Conservation (phyloP, 2,113 vertebrate genomes). For the Ammodramus savannarum region DNA sequence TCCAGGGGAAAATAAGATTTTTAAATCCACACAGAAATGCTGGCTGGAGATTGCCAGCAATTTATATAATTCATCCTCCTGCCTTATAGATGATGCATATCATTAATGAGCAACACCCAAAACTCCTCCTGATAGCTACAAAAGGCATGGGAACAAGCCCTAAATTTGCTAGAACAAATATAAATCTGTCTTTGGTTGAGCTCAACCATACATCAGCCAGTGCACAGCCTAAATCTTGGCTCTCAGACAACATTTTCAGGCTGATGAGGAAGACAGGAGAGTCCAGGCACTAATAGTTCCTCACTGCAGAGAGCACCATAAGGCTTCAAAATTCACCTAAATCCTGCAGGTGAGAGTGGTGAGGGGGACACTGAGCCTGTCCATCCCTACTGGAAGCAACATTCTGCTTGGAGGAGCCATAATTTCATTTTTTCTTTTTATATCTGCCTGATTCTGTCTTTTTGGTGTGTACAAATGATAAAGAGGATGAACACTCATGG, state of each 20-base stretch:
- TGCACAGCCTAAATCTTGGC: not conserved
- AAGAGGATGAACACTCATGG: not conserved
- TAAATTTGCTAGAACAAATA: not conserved
- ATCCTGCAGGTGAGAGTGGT: not conserved
- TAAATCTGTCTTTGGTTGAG: conserved; percentile 26
- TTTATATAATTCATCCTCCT: not conserved
- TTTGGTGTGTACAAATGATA: not conserved
- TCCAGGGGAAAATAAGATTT: not conserved
- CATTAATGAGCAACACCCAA: not conserved
- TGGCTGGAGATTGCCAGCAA: not conserved
- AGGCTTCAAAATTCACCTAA: not conserved
- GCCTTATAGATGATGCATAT: not conserved
- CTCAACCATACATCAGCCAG: not conserved
- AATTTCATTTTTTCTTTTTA: no score
- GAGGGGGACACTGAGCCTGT: not conserved
- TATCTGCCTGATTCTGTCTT: not conserved
- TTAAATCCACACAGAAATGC: not conserved
- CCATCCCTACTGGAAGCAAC: not conserved
- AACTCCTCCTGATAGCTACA: not conserved
- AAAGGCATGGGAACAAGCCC: not conserved
- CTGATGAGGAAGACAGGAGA: not conserved
- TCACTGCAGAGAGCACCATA: not conserved
- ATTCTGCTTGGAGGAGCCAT: not conserved
- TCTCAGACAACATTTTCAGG: not conserved
- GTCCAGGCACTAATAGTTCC: not conserved